Base-by-base conservation (phyloP, 2,888 invertebrate species). In the Drosophila antonietae region DNA sequence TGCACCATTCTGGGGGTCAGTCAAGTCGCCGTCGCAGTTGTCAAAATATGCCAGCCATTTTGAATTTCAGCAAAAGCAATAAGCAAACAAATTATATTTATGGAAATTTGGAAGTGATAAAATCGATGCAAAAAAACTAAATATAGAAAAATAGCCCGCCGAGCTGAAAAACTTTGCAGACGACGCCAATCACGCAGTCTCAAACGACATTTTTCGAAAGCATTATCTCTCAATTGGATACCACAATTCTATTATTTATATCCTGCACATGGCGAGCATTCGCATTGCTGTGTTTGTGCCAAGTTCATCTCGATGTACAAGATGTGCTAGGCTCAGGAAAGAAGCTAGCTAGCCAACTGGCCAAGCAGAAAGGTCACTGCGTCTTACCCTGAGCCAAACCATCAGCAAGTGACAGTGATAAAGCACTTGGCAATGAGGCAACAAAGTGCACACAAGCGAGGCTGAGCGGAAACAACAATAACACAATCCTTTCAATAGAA, bases 311-410 rank as follows among this genome's bases (percentile, higher is more conserved):
- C 10, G 6, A 57, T 31, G 20, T 14, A 28, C 28, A 28, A n/a
- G n/a, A 55, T 37, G 49, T n/a, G 14, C 23, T 14, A 51, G 57
- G 28, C 31, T 33, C 44, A 51, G 15, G 4, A 51, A 18, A 41
- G 28, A 41, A 31, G 46, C 28, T 5, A 28, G 28, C 28, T 28
- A 28, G 28, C 28, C 49, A 62, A 31, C 44, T 63, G 57, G 57
- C 68, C 80, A 78, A 56, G 72, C 59, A 46, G 75, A 83, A 85
- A 85, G 85, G 75, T 83, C 73, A 80, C 59, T 73, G 77, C 69
- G 77, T 55, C 75, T 60, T 61, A 51, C 47, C 58, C 67, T 18
- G n/a, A 23, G 31, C 39, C 35, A 23, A 5, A 15, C 37, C 53
- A 23, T 14, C 43, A 49, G 10, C 14, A 10, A 35, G 35, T 43